Conservation (phyloP, 2,113 vertebrate genomes). For the Hyla sarda region DNA sequence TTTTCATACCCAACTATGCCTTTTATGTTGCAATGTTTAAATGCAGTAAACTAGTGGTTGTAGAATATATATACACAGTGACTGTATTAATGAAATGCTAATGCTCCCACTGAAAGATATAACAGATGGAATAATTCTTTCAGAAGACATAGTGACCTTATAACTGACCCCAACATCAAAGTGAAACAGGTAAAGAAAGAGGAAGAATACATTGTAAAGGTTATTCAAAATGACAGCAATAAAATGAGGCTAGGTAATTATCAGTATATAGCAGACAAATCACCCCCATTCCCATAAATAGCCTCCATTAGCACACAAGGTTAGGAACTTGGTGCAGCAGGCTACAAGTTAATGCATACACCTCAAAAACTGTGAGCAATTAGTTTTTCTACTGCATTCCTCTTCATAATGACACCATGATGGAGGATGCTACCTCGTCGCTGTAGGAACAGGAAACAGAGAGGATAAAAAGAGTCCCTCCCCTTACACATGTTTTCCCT, state of each 20-base stretch:
- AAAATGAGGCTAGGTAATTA: conserved; percentile 42
- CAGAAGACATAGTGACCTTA: not conserved
- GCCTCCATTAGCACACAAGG: conserved; percentile 50
- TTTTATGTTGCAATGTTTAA: too few species aligned
- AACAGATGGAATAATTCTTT: too few species aligned
- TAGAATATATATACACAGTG: too few species aligned
- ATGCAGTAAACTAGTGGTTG: too few species aligned
- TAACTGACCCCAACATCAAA: not conserved
- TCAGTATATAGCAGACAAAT: conserved; percentile 6
- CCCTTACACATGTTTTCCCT: too few species aligned
- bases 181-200: not conserved
- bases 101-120: too few species aligned
- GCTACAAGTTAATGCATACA: not conserved
- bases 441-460: too few species aligned
- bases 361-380: not conserved
- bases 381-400: not conserved
- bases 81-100: too few species aligned
- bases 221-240: conserved; percentile 25
- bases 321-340: conserved; percentile 21
- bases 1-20: too few species aligned
- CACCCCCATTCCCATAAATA: conserved; percentile 14
- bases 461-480: too few species aligned
- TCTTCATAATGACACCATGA: too few species aligned
- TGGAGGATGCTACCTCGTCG: too few species aligned
- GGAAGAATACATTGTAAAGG: not conserved